Conservation (phyloP, 2,113 vertebrate genomes). For the Emydocephalus ijimae region DNA sequence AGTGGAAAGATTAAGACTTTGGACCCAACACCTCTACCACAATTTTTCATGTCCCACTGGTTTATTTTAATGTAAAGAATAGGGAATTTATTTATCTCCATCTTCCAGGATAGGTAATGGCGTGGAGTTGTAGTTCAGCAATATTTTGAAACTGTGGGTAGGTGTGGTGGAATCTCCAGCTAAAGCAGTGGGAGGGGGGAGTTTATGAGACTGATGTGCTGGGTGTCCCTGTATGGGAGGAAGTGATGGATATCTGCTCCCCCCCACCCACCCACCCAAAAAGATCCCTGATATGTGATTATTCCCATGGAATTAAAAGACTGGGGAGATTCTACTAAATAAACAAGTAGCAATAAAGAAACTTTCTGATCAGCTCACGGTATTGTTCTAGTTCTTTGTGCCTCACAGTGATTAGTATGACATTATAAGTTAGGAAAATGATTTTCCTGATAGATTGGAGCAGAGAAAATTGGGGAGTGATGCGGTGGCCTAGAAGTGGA, state of each 20-base stretch:
- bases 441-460: not conserved
- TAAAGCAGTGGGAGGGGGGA: not conserved
- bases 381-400: not conserved
- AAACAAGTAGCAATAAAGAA: not conserved
- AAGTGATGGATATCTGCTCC: not conserved
- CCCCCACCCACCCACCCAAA: fast-evolving
- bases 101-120: not conserved
- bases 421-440: not conserved
- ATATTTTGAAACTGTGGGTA: not conserved
- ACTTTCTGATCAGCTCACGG: not conserved
- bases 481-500: too few species aligned
- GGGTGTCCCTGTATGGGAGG: not conserved
- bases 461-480: not conserved
- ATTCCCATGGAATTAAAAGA: not conserved
- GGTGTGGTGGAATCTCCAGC: too few species aligned
- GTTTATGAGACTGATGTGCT: not conserved
- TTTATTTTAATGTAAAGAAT: not conserved
- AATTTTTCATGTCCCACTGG: not conserved
- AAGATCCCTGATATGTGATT: not conserved
- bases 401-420: not conserved
- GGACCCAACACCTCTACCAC: not conserved
- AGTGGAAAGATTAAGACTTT: not conserved
- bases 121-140: not conserved
- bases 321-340: not conserved
- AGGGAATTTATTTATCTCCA: not conserved